Conservation (phyloP, 2,113 vertebrate species). For the Leucosticte australis region DNA sequence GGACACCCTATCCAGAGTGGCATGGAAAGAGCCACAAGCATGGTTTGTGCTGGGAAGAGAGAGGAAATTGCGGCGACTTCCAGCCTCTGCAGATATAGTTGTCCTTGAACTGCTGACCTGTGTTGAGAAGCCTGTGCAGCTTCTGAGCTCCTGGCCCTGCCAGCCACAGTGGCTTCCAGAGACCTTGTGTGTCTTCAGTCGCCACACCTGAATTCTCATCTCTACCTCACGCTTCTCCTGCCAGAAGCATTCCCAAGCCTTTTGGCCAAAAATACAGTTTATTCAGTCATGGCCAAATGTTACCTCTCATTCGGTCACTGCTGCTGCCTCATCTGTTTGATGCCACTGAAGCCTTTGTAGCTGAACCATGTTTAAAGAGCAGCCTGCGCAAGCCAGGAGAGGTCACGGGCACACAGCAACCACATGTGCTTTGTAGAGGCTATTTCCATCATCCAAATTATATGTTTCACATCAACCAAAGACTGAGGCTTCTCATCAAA, state of each 20-base stretch:
- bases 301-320: neutral
- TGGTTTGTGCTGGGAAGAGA: neutral
- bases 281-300: neutral
- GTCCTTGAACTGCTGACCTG: neutral
- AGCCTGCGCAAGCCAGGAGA: neutral
- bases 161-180: neutral
- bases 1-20: neutral
- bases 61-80: neutral
- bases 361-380: neutral
- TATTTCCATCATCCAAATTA: slow-evolving; percentile 71
- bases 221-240: neutral
- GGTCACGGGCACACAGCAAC: neutral
- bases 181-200: neutral
- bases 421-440: slow-evolving; percentile 50
- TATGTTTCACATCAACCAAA: neutral
- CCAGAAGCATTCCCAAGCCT: neutral
- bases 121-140: neutral
- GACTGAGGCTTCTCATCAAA: slow-evolving; percentile 47
- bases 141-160: neutral
- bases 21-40: neutral
- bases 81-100: neutral
- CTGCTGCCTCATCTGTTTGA: neutral
- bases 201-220: neutral
- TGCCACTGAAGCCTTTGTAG: slow-evolving; percentile 15
- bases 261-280: neutral